These are phyloP conservation scores for Tipula confusa DNA, from an alignment of 2,888 invertebrate genomes.

Conservation along the genomic window DNA sequence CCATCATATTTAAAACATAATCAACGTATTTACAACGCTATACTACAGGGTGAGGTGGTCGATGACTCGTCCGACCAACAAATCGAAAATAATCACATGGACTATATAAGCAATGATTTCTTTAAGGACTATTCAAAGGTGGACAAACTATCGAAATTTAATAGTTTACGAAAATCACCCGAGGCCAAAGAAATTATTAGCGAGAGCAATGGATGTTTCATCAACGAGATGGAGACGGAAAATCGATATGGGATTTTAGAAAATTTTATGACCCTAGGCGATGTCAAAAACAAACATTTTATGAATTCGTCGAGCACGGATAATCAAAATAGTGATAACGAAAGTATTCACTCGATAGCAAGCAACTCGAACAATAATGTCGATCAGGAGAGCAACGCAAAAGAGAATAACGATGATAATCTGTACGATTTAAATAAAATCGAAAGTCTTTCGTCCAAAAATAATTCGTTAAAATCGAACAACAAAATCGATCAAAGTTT, in stretches of 20 bases:
- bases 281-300: conserved; percentile 28
- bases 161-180: conserved; percentile 20
- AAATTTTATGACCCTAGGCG: conserved; percentile 31
- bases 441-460: conserved; percentile 46
- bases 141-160: conserved; percentile 27
- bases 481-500: conserved; percentile 25
- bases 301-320: background rate
- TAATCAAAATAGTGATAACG: conserved; percentile 22
- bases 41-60: background rate
- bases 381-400: conserved; percentile 36
- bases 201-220: conserved; percentile 13
- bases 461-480: conserved; percentile 34
- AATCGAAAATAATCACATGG: conserved; percentile 21
- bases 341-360: background rate
- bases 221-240: conserved; percentile 13
- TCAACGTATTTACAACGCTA: background rate
- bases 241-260: conserved; percentile 31
- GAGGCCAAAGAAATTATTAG: background rate
- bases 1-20: conserved; percentile 37
- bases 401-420: background rate
- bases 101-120: background rate
- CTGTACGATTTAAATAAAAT: conserved; percentile 43
- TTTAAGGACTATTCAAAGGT: conserved; percentile 28
- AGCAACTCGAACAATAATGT: background rate
- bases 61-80: conserved; percentile 37